A percentile compares a stretch with the other conserved stretches of the same genome.
Conservation (phyloP, 2,888 invertebrate species). For the Ophion ventricosus region DNA sequence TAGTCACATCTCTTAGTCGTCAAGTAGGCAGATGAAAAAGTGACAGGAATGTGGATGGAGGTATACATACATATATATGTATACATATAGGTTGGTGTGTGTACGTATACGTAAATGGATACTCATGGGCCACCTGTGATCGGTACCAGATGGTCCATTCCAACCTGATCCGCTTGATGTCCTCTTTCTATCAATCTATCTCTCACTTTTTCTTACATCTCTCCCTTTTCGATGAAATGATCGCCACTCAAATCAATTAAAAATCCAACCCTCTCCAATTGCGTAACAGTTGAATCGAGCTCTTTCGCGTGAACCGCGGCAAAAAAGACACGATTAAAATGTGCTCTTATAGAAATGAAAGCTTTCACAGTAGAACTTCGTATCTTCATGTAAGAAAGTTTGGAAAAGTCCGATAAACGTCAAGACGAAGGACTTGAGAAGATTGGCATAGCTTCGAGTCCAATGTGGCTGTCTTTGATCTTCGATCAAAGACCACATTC, state of each 20-base stretch:
- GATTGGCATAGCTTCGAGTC: no score
- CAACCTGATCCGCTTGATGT: conserved; percentile 8
- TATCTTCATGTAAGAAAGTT: no score
- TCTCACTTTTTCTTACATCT: conserved; percentile 1
- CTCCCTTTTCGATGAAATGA: conserved; percentile 37
- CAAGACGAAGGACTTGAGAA: no score
- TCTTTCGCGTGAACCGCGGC: not conserved
- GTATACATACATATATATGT: not conserved
- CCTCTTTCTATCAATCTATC: not conserved
- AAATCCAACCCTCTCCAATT: conserved; percentile 1
- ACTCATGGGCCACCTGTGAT: conserved; percentile 62
- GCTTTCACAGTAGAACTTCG: not conserved
- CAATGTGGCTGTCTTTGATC: no score
- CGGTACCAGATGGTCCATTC: conserved; percentile 59
- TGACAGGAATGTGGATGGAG: conserved; percentile 62
- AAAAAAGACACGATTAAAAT: not conserved
- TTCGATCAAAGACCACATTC: no score
- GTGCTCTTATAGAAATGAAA: not conserved
- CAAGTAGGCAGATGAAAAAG: conserved; percentile 56
- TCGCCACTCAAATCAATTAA: conserved; percentile 7
- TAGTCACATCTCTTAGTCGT: conserved; percentile 31
- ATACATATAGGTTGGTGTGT: not conserved
- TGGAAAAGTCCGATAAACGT: no score
- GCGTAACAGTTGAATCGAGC: not conserved
- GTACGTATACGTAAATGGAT: conserved; percentile 7